Percentiles rank a stretch among this genome's conserved stretches.
phyloP scores from a whole-genome alignment of 2,113 vertebrate genomes.

The Lepus europaeus region DNA sequence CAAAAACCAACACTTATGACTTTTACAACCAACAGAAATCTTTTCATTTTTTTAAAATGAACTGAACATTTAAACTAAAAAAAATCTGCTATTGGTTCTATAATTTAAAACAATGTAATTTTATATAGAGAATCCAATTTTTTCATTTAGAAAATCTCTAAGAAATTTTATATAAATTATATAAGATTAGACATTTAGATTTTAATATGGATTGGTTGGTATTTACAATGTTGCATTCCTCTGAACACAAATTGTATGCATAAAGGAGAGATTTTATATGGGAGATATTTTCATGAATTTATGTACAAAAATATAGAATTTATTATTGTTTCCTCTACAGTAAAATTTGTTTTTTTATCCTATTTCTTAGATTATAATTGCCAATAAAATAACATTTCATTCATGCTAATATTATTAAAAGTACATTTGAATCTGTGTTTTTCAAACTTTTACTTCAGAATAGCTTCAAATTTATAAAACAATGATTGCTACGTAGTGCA shows the following conservation, averaged over 20 bases:
- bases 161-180: not conserved
- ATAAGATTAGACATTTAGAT: conserved; percentile 22
- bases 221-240: not conserved
- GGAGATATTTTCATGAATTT: not conserved
- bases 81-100: not conserved
- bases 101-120: conserved; percentile 38
- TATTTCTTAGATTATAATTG: conserved; percentile 14
- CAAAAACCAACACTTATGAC: not conserved
- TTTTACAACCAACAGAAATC: not conserved
- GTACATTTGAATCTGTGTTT: not conserved
- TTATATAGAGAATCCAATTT: not conserved
- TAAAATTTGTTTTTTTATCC: conserved; percentile 26
- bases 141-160: conserved; percentile 20
- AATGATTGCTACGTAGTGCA: no score
- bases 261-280: not conserved
- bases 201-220: conserved; percentile 21
- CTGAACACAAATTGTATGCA: not conserved
- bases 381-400: not conserved
- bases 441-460: no score
- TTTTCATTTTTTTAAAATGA: not conserved
- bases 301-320: not conserved
- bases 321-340: not conserved
- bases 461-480: no score
- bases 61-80: not conserved
- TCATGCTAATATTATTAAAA: conserved; percentile 26